Conservation (phyloP, 2,113 vertebrate species). For the Shinisaurus crocodilurus region DNA sequence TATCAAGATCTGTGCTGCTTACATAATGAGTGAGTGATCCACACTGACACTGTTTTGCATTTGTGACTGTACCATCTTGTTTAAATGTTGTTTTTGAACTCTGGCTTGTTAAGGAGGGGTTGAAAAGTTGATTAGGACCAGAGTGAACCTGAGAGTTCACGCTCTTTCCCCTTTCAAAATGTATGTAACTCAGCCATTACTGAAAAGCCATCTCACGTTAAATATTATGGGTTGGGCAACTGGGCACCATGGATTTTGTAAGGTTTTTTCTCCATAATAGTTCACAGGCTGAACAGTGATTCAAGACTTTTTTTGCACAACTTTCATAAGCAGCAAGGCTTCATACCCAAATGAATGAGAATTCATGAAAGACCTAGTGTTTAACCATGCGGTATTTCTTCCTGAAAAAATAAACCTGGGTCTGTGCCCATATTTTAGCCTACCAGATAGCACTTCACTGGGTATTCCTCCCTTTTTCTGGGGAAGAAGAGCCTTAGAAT, state of each 20-base stretch:
- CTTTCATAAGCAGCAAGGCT: background rate
- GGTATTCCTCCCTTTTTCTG: background rate
- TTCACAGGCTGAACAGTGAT: background rate
- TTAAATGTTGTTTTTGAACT: too few relatives aligned
- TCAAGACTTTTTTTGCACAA: background rate
- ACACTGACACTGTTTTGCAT: too few relatives aligned
- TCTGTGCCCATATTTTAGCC: background rate
- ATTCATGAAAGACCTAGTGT: constrained; percentile 24
- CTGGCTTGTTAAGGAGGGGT: background rate
- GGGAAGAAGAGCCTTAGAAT: background rate
- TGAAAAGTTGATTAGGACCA: background rate
- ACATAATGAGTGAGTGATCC: too few relatives aligned
- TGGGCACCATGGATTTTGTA: background rate
- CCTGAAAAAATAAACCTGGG: constrained; percentile 4
- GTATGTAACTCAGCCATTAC: background rate
- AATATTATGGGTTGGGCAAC: background rate
- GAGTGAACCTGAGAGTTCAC: background rate
- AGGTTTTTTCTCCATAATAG: background rate
- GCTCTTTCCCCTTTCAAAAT: background rate
- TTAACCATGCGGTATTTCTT: background rate
- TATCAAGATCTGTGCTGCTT: too few relatives aligned
- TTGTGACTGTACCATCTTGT: too few relatives aligned
- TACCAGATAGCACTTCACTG: background rate
- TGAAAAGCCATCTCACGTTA: background rate
- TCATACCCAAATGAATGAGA: constrained; percentile 1